phyloP scores from a whole-genome alignment of 2,113 vertebrate genomes.

The Boleophthalmus pectinirostris region DNA sequence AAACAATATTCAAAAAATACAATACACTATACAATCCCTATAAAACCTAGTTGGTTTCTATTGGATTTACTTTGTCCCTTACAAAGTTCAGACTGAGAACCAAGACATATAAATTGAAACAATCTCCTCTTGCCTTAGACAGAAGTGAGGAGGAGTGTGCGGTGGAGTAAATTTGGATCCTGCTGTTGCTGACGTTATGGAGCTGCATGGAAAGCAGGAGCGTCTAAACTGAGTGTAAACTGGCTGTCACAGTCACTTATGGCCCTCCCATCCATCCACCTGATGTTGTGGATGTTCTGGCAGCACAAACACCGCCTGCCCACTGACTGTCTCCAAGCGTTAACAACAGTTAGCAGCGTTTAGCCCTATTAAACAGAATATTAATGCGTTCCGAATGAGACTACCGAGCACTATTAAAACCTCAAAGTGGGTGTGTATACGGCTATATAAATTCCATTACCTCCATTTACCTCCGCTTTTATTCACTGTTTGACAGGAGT shows the following conservation, averaged over 20 bases:
- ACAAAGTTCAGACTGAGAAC: neutral
- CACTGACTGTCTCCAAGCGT: conserved; percentile 56
- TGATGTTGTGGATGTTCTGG: conserved; percentile 66
- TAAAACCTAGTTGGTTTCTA: neutral
- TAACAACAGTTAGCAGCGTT: conserved; percentile 64
- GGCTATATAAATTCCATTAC: conserved; percentile 69
- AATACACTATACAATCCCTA: neutral
- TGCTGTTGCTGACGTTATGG: conserved; percentile 43
- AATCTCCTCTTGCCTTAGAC: conserved; percentile 2
- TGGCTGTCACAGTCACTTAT: conserved; percentile 63
- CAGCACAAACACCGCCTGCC: conserved; percentile 63
- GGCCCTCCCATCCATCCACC: conserved; percentile 53
- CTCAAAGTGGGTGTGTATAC: conserved; percentile 64
- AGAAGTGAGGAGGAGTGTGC: conserved; percentile 17
- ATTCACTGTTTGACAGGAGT: conserved; percentile 70
- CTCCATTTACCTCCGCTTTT: conserved; percentile 70
- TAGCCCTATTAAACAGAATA: conserved; percentile 70
- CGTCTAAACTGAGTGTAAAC: conserved; percentile 59
- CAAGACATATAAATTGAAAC: neutral
- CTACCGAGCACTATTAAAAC: conserved; percentile 62
- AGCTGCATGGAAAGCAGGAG: conserved; percentile 48
- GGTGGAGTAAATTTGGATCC: conserved; percentile 31
- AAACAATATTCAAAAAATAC: neutral
- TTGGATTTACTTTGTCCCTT: neutral
- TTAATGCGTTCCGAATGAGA: conserved; percentile 65